Base-by-base conservation (phyloP, 2,888 invertebrate species). In the Yponomeuta evonymella region DNA sequence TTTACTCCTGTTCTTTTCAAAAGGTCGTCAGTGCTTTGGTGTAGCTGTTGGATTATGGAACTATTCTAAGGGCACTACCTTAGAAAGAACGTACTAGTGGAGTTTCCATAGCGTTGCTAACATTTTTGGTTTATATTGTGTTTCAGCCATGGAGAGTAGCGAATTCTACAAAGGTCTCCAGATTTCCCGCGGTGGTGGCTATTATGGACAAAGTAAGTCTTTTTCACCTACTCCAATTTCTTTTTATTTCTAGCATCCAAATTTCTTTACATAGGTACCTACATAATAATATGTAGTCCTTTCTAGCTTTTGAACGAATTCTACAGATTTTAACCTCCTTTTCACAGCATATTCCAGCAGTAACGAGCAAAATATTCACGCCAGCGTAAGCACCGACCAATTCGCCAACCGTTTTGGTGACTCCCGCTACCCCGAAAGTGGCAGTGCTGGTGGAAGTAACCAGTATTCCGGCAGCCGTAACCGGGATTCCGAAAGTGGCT, bases 191-290 rank as follows among this genome's bases (percentile, higher is more conserved):
- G 81, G 81, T 6, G 79, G 81, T 11, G 86, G 85, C 67, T 88
- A 88, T 76, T 87, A 86, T 66, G 88, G 86, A 73, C 88, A 89
- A 79, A 83, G 90, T 90, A 78, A 79, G 84, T 77, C 11, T 63
- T 63, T 23, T 23, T 5, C 36, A 36, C 36, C 36, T 36, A 36
- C 43, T 5, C 8, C 9, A 43, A 43, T 43, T 1, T 6, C 43
- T 43, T 8, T 43, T 8, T 8, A 6, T 8, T 43, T 43, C 43
- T 43, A 43, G 6, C 43, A 43, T 43, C 43, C 43, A 8, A 43
- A 43, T 5, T 43, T 5, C 43, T 43, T 43, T 43, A 33, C 33
- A 33, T 5, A 33, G 23, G 23, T 23, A 23, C n/a, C n/a, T n/a
- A n/a, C 23, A 23, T 23, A 23, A 23, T n/a, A n/a, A n/a, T n/a